These are phyloP conservation scores for Lucinisca nassula DNA, from an alignment of 2,888 invertebrate genomes.

Conservation along the genomic window DNA sequence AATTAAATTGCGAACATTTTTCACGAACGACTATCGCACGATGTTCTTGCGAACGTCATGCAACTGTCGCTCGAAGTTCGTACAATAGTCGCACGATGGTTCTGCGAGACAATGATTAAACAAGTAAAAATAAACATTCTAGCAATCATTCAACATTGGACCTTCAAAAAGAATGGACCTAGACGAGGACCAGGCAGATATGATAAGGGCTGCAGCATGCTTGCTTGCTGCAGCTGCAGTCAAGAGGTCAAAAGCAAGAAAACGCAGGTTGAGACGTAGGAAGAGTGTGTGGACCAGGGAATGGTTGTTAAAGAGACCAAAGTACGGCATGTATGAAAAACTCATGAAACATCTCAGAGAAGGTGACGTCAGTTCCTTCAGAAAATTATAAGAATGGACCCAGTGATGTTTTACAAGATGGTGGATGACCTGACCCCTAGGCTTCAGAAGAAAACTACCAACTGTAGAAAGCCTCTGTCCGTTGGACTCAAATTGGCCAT, in stretches of 20 bases:
- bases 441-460: conserved; percentile 8
- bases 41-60: no score
- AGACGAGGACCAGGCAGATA: neutral
- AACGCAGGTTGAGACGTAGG: neutral
- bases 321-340: conserved; percentile 7
- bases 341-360: conserved; percentile 9
- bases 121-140: no score
- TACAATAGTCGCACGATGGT: no score
- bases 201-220: neutral
- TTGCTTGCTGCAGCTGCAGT: neutral
- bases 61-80: no score
- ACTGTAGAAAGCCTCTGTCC: neutral
- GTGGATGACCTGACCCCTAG: conserved; percentile 1
- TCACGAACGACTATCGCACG: no score
- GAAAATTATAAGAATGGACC: neutral
- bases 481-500: conserved; percentile 77
- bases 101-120: no score
- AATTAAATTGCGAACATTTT: no score
- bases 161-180: neutral
- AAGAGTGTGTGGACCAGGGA: conserved; percentile 6
- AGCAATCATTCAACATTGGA: no score
- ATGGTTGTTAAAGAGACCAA: neutral
- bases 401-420: neutral
- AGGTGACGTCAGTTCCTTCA: neutral
- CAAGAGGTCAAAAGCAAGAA: neutral